phyloP scores from a whole-genome alignment of 2,797 vertebrate genomes.

The Mormyrus proboscirostris region DNA sequence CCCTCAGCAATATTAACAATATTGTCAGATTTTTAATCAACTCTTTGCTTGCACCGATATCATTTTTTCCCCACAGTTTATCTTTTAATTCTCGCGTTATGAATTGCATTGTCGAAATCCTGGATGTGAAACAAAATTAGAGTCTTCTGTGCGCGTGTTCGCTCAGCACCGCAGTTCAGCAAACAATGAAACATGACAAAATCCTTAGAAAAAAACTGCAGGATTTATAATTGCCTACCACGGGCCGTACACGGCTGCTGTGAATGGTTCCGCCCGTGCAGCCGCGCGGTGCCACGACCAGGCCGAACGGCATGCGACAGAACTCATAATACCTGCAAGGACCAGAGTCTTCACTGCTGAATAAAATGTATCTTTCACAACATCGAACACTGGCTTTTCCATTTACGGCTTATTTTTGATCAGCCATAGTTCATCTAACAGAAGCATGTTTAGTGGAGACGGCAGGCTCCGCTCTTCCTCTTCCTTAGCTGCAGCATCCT shows the following conservation, averaged over 20 bases:
- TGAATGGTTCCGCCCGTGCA: background rate
- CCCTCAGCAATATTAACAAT: slow-evolving; percentile 1
- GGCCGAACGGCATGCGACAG: background rate
- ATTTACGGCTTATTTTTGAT: background rate
- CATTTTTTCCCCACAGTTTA: background rate
- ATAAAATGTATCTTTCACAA: background rate
- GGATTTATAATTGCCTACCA: background rate
- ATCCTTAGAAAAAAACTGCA: background rate
- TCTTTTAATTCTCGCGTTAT: background rate
- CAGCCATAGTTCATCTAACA: background rate
- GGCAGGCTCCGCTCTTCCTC: background rate
- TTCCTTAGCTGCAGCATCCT: background rate
- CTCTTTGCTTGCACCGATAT: background rate
- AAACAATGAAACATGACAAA: background rate
- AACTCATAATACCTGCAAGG: background rate
- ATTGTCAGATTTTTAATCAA: background rate
- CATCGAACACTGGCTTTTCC: background rate
- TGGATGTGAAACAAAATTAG: background rate
- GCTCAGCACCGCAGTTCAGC: background rate
- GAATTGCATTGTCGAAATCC: background rate
- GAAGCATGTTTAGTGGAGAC: background rate
- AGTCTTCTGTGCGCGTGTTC: background rate
- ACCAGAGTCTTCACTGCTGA: background rate
- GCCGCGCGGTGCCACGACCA: background rate
- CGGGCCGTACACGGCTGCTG: background rate